Base-by-base conservation (phyloP, 2,888 invertebrate genomes). In the Lasioglossum vierecki region DNA sequence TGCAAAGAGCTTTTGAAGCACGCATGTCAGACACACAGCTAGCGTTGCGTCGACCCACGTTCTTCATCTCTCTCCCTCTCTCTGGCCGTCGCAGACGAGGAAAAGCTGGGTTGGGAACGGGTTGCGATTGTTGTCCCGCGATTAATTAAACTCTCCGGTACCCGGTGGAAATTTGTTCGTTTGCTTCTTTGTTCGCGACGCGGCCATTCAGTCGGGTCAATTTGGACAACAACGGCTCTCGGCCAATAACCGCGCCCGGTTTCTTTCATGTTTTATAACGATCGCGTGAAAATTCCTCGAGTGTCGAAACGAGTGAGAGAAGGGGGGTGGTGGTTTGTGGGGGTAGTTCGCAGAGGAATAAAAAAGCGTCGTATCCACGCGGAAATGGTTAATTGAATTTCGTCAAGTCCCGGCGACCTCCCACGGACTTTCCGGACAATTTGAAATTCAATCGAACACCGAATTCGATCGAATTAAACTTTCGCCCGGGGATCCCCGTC, bases 391-490 rank as follows among this genome's bases (percentile, higher is more conserved):
- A 79, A 79, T 72, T 72, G 71, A 79, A 73, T 79, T 73, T 63
- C 72, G 35, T 41, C 72, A 79, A 73, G 79, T 73, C 44, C 53
- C 71, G 9, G 60, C 57, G 57, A 53, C 60, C 71, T 39, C 15
- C 49, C 53, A 1, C 76, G 22, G 70, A 68, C 41, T 78, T 78
- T 70, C 77, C 70, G 26, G 70, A 44, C 53, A 70, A 78, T 78
- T 78, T 78, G 77, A 78, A 78, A 78, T 78, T 78, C 77, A 78
- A 71, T 78, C 77, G 77, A 78, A 78, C 77, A 18, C 70, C 77
- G 77, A 78, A 78, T 78, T 78, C 77, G 77, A 78, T 78, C 70
- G 77, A 78, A 78, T 78, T 57, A 78, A 78, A 77, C 76, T 77
- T 77, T 70, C 41, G 39, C 22, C 68, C 63, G 41, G 18, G 26